Evolutionary conservation across 2,113 vertebrate genomes (phyloP), one percentile per base, ranked within the genome.

Genomic region (Tangachromis dhanisi): DNA sequence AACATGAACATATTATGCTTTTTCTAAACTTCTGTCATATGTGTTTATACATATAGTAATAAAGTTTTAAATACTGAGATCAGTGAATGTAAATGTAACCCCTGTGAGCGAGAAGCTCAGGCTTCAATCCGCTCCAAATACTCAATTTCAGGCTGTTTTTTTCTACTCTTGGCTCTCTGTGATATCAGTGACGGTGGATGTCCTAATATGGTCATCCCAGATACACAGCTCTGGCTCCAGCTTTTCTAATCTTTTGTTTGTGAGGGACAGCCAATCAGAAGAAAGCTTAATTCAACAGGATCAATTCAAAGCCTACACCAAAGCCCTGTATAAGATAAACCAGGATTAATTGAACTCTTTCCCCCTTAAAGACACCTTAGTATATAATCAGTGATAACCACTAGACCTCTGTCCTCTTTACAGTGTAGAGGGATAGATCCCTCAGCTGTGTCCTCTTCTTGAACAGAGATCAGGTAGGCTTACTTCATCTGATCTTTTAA

Each of bases 171-270:
- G 71, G 26, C 42, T 78, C 4, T 78, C 42, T 49, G 26, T 8
- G 42, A 78, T 78, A 2, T 78, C 26, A 49, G 16, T 19, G 16
- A 78, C 3, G 10, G 10, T 49, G 24, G 26, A 31, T 49, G 10
- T 49, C 42, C 71, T 76, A 76, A 76, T 49, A 76, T 76, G 42
- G 42, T 11, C 42, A 76, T 29, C 9, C 71, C 1, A 49, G 1
- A 76, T 8, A 29, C 38, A 47, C 71, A 47, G 42, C 40, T 76
- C 71, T 76, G 42, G 42, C 42, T 76, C 40, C 71, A 11, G 71
- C 71, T 76, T 16, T 31, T 76, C 42, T 31, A 47, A 49, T 47
- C 71, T 76, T 76, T 19, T 49, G 42, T 49, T 49, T 76, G 71
- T 76, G 42, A 49, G 42, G 6, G 14, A 47, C 71, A 49, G 42